A percentile compares a stretch with the other conserved stretches of the same genome.
Conservation (phyloP, 1,140 invertebrate genomes). For the Drosophila equinoxialis region DNA sequence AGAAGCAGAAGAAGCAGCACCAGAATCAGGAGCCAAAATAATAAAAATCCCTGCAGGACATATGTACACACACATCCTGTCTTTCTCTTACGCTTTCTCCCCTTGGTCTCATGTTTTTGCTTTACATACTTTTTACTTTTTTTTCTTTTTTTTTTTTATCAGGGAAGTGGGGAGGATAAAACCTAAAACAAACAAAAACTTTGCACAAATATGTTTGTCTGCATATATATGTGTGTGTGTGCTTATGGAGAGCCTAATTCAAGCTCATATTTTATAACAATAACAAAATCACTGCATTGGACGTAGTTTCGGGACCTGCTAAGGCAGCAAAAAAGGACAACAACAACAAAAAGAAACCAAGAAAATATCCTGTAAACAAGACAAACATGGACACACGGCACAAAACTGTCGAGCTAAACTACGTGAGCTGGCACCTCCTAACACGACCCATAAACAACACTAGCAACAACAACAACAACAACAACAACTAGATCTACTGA, state of each 20-base stretch:
- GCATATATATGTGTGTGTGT: conserved; percentile 23
- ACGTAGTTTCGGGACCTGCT: conserved; percentile 47
- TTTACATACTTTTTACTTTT: conserved; percentile 40
- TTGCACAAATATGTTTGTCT: conserved; percentile 59
- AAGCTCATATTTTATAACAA: conserved; percentile 76
- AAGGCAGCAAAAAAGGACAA: conserved; percentile 39
- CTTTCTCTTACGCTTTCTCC: conserved; percentile 3
- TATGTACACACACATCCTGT: conserved; percentile 45
- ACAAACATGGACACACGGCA: conserved; percentile 43
- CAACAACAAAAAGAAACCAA: conserved; percentile 4
- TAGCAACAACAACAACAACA: background rate
- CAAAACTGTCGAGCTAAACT: conserved; percentile 31
- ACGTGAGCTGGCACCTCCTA: conserved; percentile 34
- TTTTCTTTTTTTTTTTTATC: conserved; percentile 29
- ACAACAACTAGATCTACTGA: conserved; percentile 4
- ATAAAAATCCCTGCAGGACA: conserved; percentile 55
- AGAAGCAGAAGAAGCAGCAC: background rate
- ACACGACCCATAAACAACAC: conserved; percentile 7
- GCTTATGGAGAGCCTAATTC: conserved; percentile 56
- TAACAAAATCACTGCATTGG: conserved; percentile 76
- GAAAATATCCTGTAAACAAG: conserved; percentile 49
- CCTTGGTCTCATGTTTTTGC: conserved; percentile 10
- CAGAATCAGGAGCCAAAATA: conserved; percentile 32
- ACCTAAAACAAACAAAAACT: conserved; percentile 68
- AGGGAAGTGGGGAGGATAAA: conserved; percentile 33